Evolutionary conservation across 92 coral and sea anemone species (phyloP), one percentile per base, ranked within the genome.

Genomic region (Desmophyllum pertusum): DNA sequence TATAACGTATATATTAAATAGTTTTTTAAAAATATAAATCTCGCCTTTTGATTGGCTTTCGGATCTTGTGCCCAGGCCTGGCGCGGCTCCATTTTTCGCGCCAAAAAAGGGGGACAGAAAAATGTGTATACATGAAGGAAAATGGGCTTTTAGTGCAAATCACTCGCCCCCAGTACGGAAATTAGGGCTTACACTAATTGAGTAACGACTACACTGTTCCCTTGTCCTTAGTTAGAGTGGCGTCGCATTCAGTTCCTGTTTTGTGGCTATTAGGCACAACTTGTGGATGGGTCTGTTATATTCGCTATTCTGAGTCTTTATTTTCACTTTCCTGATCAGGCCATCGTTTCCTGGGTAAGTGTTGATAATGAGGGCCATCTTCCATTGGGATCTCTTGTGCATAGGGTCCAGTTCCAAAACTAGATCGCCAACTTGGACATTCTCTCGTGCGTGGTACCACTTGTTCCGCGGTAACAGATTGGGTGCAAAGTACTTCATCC

Each of bases 211-310:
- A n/a, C n/a, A n/a, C n/a, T n/a, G n/a, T n/a, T n/a, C n/a, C n/a
- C n/a, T n/a, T n/a, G n/a, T n/a, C n/a, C n/a, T n/a, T n/a, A n/a
- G n/a, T n/a, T n/a, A n/a, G n/a, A n/a, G n/a, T n/a, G n/a, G n/a
- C n/a, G n/a, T n/a, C n/a, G 55, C 31, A 73, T 73, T 51, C 35
- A 1, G 23, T 73, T 73, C 55, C 62, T 73, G 43, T 41, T 74
- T 82, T 25, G 90, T 62, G 3, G 85, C 90, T 17, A 85, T 85
- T 10, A 86, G 81, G 71, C 90, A 86, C 53, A 85, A 85, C 66
- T 90, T 87, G 73, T 90, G 94, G 79, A 87, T 87, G 15, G 94
- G 94, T 65, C 91, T 61, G 55, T 91, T 87, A 33, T 88, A 80
- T 61, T 84, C 89, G 5, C 94, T 75, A 31, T 48, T 43, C 66